Conservation (phyloP, 2,113 vertebrate species). For the Pollimyrus isidori region DNA sequence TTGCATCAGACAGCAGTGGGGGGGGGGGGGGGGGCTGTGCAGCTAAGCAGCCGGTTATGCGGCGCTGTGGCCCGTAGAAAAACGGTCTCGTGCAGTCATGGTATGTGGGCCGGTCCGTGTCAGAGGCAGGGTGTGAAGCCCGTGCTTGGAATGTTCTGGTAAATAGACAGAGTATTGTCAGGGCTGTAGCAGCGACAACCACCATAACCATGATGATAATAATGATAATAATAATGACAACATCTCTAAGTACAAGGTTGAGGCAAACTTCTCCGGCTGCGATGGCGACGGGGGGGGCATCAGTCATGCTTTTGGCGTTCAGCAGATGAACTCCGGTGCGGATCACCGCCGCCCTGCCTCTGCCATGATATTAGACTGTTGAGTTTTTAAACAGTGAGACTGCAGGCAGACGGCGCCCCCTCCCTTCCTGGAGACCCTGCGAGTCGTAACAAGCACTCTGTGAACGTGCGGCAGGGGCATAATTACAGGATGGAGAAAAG, state of each 20-base stretch:
- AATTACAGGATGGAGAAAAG: conserved; percentile 10
- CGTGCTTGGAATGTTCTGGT: not conserved
- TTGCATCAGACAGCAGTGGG: not conserved
- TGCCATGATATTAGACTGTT: not conserved
- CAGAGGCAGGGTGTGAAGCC: not conserved
- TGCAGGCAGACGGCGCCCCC: not conserved
- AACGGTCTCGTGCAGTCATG: not conserved
- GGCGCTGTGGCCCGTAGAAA: not conserved
- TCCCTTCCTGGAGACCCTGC: not conserved
- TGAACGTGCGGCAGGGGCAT: not conserved
- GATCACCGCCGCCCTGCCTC: not conserved
- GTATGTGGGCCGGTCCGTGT: not conserved
- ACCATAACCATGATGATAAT: not conserved
- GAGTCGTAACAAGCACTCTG: not conserved
- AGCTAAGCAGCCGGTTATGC: not conserved
- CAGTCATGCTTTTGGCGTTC: not conserved
- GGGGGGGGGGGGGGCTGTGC: not conserved
- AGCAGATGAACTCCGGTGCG: not conserved
- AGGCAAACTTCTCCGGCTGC: not conserved
- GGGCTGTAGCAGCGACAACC: not conserved
- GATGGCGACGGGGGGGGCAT: not conserved
- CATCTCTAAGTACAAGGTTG: not conserved
- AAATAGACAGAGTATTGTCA: not conserved
- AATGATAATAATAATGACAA: not conserved
- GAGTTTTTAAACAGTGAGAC: not conserved